Base-by-base conservation (phyloP, 2,888 invertebrate species). In the Nymphalis polychloros region DNA sequence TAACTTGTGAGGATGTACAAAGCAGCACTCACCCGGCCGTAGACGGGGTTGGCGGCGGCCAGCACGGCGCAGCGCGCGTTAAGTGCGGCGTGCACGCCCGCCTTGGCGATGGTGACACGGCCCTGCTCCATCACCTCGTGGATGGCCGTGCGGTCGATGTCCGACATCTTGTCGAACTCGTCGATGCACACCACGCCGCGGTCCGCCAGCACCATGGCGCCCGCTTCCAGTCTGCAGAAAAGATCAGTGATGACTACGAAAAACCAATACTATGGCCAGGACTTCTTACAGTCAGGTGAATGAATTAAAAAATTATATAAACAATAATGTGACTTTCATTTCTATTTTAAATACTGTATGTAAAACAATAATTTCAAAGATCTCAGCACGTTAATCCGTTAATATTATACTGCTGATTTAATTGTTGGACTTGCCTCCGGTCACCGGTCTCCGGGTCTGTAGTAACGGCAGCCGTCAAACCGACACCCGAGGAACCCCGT, bases 121-220 rank as follows among this genome's bases (percentile, higher is more conserved):
- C 99, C 99, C 88, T 99, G 99, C 93, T 99, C 99, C 99, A 99
- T 90, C 7, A 99, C 99, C 93, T 99, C 99, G 88, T 99, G 99
- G 76, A 99, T 99, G 50, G 99, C 99, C 0, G 99, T 99, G 80
- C 99, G 95, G 93, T 99, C 99, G 72, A 99, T 97, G 88, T 99
- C 99, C 0, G 98, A 98, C 99, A 99, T 99, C 93, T 98, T 98
- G 93, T 99, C 99, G 88, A 99, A 99, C 92, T 99, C 99, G 88
- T 99, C 98, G 77, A 95, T 95, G 85, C 99, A 99, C 59, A 99
- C 99, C 60, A 99, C 97, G 35, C 99, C 99, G 69, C 99, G 94
- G 92, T 99, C 99, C 0, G 99, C 99, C 49, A 99, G 88, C n/a
- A 99, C 99, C 99, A 99, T 99, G 67, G 99, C 99, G 73, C 99